phyloP scores from a whole-genome alignment of 2,113 vertebrate genomes.

The Trematocara variabile region DNA sequence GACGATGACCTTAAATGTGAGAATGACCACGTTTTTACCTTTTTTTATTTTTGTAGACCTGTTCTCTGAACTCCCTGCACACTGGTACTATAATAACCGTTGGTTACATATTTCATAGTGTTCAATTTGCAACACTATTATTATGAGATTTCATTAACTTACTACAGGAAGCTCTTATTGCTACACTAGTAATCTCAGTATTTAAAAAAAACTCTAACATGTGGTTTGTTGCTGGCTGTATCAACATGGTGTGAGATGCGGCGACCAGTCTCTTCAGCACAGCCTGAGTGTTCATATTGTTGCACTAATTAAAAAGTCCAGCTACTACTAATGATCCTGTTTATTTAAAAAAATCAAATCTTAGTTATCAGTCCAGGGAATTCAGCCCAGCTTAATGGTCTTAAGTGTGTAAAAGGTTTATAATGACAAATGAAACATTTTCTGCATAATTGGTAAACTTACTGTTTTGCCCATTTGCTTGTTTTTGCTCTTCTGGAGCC shows the following conservation, averaged over 20 bases:
- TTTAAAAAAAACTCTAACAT: background rate
- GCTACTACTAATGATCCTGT: background rate
- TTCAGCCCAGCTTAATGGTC: background rate
- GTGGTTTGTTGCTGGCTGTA: background rate
- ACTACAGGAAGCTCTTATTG: background rate
- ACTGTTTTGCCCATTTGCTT: background rate
- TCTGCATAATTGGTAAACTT: background rate
- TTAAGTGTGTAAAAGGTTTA: background rate
- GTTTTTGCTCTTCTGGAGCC: background rate
- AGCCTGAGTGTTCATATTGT: background rate
- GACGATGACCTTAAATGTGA: background rate
- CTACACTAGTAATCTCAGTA: background rate
- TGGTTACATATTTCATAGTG: background rate
- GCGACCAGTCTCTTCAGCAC: background rate
- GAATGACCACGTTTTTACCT: background rate
- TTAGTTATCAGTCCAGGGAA: background rate
- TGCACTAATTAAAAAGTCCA: background rate
- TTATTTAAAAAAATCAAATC: background rate
- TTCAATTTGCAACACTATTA: background rate
- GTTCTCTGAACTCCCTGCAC: background rate
- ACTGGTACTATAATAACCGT: background rate
- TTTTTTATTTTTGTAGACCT: background rate
- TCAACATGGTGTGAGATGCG: background rate
- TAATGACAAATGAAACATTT: background rate
- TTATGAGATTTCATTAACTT: background rate